Evolutionary conservation across 2,888 invertebrate genomes (phyloP), one percentile per base, ranked within the genome.

Genomic region (Chydorus sphaericus): DNA sequence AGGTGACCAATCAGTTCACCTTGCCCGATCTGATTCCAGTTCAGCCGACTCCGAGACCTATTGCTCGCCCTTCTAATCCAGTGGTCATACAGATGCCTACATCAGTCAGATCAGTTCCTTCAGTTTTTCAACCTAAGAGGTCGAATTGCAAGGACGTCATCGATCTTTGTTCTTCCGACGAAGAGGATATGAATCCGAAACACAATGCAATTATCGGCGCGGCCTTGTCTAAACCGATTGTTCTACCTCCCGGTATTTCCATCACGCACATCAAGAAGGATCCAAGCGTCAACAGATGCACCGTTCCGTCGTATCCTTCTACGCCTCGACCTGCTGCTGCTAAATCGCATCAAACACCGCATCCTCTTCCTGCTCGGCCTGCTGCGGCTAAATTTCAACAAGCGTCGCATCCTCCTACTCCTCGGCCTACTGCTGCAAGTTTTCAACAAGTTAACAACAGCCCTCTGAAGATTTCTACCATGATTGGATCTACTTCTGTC

Each of bases 1-100:
- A 52, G 8, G 7, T 28, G 44, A 44, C 23, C 23, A 44, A 23
- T 26, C 44, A 44, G 26, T 36, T 20, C 20, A 36, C 23, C 4
- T 20, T 52, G 52, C 52, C 52, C 14, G 52, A 52, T 36, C 52
- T 52, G 33, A 52, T 52, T 14, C 52, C 52, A 3, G 37, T 52
- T 44, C n/a, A n/a, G n/a, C n/a, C n/a, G n/a, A n/a, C n/a, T n/a
- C n/a, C n/a, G n/a, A n/a, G n/a, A n/a, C n/a, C n/a, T n/a, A n/a
- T n/a, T n/a, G n/a, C n/a, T n/a, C 44, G 26, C 7, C 8, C 44
- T 20, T 3, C 23, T 44, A 14, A 44, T 23, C 44, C 44, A 44
- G 44, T 44, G 11, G n/a, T 44, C 14, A 23, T 44, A 4, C 20
- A 10, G 28, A 44, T 44, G 44, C 44, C 44, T 23, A 26, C 44